Base-by-base conservation (phyloP, 2,113 vertebrate species). In the Ochotona princeps region DNA sequence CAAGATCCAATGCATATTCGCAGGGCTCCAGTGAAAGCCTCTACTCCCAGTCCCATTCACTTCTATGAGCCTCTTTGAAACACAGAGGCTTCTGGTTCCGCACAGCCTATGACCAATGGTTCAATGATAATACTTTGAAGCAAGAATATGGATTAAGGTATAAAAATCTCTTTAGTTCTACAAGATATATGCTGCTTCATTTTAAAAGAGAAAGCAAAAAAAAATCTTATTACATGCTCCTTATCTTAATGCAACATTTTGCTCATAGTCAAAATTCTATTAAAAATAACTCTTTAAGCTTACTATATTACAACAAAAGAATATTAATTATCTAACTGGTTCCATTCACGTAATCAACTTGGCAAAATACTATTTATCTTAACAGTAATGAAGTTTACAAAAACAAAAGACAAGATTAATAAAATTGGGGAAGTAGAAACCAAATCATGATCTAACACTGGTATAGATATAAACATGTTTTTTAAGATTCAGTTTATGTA, bases 351-450 rank as follows among this genome's bases (percentile, higher is more conserved):
- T 87, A 95, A 80, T 91, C 75, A 92, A 89, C 67, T 91, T 87
- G 32, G 93, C 76, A 93, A 93, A 90, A 91, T 57, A 89, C 82
- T 96, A 95, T 11, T 95, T 44, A 84, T 89, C 83, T 89, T 94
- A 96, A 57, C 20, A 92, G 75, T 91, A 93, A 96, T 57, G 30
- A 18, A 47, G 61, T 95, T 94, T 93, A 90, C 87, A 94, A 94
- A 92, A 93, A 81, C 85, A 95, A 74, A 96, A 91, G 44, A 35
- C 69, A 96, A 89, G 70, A 92, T 94, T 32, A 89, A 18, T 81
- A 97, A 96, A 49, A 84, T 49, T 92, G 86, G 96, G 93, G 97
- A 92, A 94, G 94, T 97, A 98, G 61, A 84, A 97, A 97, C 95
- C n/a, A 88, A 96, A 95, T 78, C 17, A 3, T 54, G 0, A 30